Evolutionary conservation across 2,797 vertebrate species (phyloP), one percentile per base, ranked within the genome.

Genomic region (Enteromius argenteus): DNA sequence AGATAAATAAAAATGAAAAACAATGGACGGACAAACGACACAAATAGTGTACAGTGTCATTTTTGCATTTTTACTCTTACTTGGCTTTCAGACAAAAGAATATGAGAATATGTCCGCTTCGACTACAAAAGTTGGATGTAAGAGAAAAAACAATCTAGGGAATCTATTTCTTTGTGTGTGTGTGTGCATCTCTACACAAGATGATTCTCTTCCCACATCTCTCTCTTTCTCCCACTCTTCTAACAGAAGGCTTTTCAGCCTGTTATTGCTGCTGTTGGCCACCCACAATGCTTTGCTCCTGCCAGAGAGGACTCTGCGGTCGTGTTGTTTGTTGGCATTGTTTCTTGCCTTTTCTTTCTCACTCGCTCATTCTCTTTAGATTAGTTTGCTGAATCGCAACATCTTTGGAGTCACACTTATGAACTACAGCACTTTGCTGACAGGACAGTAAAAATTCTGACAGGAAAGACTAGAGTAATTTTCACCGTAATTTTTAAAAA

Each of bases 301-400:
- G 87, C 87, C 89, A 85, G 72, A 42, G 86, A 87, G 84, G 85
- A 87, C 88, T 86, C 87, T 89, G 84, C 86, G 83, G 86, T 89
- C 83, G 86, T 86, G 80, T 89, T 89, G 62, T 87, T 87, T 85
- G 86, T 83, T 87, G 86, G 86, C 83, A 85, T 85, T 42, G 23
- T 30, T 32, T 32, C 72, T 75, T 23, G 69, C 64, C 68, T 23
- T 53, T 46, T 83, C 44, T 83, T 51, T 79, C 67, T 76, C 27
- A 71, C 67, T 66, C 17, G 56, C 58, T 74, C 80, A 23, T 27
- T 32, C 60, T 32, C 27, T 64, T 30, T 42, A 69, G n/a, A 69
- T 69, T 80, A 69, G 66, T 68, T 69, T 56, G 66, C 66, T 56
- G 49, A 79, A 27, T 35, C 32, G 1, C 53, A 51, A 37, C 13